Conservation (phyloP, 2,113 vertebrate genomes). For the Lasiurus borealis region DNA sequence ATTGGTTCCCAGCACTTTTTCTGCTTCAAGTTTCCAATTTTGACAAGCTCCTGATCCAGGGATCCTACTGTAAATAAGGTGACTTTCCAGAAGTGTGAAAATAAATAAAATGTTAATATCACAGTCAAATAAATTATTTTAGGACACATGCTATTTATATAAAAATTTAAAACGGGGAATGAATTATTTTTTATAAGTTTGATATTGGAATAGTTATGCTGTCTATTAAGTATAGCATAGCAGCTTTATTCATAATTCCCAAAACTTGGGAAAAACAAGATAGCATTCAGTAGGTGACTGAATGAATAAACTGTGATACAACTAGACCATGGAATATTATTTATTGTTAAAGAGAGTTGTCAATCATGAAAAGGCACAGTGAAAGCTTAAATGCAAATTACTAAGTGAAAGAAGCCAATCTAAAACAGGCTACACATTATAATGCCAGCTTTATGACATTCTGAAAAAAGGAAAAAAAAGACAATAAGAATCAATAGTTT, state of each 20-base stretch:
- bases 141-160: not conserved
- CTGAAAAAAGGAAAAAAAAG: not conserved
- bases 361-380: not conserved
- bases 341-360: not conserved
- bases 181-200: not conserved
- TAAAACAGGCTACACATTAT: not conserved
- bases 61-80: not conserved
- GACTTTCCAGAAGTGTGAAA: not conserved
- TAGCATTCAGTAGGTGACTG: not conserved
- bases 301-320: not conserved
- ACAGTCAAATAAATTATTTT: not conserved
- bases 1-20: too few relatives aligned
- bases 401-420: not conserved
- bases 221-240: not conserved
- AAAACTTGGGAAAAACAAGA: not conserved
- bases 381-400: not conserved
- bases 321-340: not conserved
- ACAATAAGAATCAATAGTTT: not conserved
- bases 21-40: not conserved
- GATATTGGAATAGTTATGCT: too few relatives aligned
- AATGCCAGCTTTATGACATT: not conserved
- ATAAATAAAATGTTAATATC: not conserved
- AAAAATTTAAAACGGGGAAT: not conserved
- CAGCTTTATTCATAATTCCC: not conserved
- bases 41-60: not conserved